Conservation (phyloP, 2,888 invertebrate genomes). For the Ceramica pisi region DNA sequence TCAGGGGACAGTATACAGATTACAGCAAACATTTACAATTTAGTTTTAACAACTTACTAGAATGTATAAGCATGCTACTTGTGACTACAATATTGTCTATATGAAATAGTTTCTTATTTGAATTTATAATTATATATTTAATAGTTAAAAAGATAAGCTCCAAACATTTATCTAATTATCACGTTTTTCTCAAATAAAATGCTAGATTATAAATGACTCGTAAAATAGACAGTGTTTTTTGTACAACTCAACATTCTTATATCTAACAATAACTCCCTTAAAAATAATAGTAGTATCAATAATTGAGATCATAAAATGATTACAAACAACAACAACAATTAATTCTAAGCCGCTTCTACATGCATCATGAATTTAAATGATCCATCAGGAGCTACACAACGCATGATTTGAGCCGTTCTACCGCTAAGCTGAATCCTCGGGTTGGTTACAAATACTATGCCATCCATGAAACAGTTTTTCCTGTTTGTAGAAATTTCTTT, state of each 20-base stretch:
- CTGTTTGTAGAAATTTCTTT: constrained; percentile 84
- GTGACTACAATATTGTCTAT: not conserved
- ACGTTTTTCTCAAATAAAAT: constrained; percentile 31
- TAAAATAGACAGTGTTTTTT: constrained; percentile 30
- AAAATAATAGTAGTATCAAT: constrained; percentile 35
- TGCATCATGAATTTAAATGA: constrained; percentile 79
- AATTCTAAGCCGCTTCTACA: constrained; percentile 35
- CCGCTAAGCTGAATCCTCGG: constrained; percentile 76
- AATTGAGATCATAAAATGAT: constrained; percentile 58
- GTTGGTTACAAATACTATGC: constrained; percentile 85
- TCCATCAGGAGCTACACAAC: constrained; percentile 79
- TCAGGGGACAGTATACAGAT: not conserved
- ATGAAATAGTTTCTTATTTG: constrained; percentile 1
- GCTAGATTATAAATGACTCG: constrained; percentile 31
- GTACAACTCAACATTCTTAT: constrained; percentile 26
- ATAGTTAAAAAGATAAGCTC: constrained; percentile 37
- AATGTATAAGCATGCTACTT: not conserved
- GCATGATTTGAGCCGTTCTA: constrained; percentile 75
- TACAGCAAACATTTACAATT: not conserved
- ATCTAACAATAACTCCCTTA: constrained; percentile 34
- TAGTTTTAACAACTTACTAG: not conserved
- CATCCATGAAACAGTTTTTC: constrained; percentile 84
- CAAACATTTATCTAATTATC: constrained; percentile 26
- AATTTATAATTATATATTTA: constrained; percentile 21
- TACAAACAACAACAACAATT: no score